Evolutionary conservation across 2,797 vertebrate genomes (phyloP).

Genomic region (Pelobates cultripes): DNA sequence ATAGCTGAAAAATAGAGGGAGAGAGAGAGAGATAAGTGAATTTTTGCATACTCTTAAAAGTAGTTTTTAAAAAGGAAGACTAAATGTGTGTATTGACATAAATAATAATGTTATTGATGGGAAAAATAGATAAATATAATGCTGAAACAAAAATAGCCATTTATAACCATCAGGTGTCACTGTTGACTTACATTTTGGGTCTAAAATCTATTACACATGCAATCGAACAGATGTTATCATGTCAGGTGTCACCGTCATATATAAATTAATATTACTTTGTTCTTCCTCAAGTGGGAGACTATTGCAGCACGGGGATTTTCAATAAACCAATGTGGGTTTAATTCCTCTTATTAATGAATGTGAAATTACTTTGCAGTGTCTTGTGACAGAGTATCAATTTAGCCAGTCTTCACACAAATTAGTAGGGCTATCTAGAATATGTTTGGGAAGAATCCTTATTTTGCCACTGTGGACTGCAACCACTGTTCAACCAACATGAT

Average conservation of each 20-base stretch:
- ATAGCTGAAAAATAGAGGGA: no score
- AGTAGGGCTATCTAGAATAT: not conserved
- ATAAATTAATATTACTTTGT: slow-evolving; percentile 50
- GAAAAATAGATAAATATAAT: not conserved
- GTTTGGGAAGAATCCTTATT: no score
- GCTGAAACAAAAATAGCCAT: not conserved
- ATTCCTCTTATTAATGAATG: slow-evolving; percentile 25
- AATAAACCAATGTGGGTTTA: slow-evolving; percentile 19
- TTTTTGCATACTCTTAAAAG: no score
- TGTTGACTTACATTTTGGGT: slow-evolving; percentile 32
- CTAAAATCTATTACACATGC: slow-evolving; percentile 9
- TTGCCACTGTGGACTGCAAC: no score
- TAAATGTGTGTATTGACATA: no score
- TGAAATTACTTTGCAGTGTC: slow-evolving; percentile 15
- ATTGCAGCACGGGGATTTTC: slow-evolving; percentile 8
- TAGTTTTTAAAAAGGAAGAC: no score
- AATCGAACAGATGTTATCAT: slow-evolving; percentile 31
- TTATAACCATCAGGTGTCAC: slow-evolving; percentile 45
- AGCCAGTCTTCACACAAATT: slow-evolving; percentile 29
- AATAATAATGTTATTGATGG: no score
- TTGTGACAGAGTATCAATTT: slow-evolving; percentile 36
- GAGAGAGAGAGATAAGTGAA: no score
- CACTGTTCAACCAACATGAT: no score
- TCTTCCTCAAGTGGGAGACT: slow-evolving; percentile 26
- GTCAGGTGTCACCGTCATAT: slow-evolving; percentile 42